phyloP scores from a whole-genome alignment of 2,888 invertebrate genomes.

The Apomyelois bistriatella region DNA sequence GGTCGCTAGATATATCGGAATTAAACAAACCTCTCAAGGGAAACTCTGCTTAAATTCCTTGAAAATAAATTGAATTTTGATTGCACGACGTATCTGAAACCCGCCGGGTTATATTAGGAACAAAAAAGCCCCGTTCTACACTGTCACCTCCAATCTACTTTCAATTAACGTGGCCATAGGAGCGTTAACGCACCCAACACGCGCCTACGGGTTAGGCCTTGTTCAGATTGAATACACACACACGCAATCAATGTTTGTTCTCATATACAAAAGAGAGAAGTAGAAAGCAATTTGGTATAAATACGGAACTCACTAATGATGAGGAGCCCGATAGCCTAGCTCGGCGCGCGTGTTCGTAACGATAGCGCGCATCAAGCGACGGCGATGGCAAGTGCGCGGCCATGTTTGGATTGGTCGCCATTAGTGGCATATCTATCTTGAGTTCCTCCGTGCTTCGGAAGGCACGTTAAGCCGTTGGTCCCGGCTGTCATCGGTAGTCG shows the following conservation, averaged over 20 bases:
- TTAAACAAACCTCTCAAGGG: background rate
- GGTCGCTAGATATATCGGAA: background rate
- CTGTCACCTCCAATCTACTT: slow-evolving; percentile 72
- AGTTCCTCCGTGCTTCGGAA: too few relatives aligned
- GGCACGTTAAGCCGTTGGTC: too few relatives aligned
- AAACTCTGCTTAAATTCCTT: background rate
- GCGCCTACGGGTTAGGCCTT: slow-evolving; percentile 4
- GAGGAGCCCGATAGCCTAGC: too few relatives aligned
- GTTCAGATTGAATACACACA: background rate
- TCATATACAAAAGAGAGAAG: background rate
- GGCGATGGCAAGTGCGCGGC: too few relatives aligned
- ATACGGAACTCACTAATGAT: too few relatives aligned
- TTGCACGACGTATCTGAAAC: background rate
- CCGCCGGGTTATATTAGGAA: slow-evolving; percentile 13
- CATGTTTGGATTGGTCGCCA: too few relatives aligned
- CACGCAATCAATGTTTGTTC: background rate
- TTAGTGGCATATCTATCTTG: too few relatives aligned
- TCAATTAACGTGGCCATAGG: slow-evolving; percentile 75
- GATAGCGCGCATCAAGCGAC: too few relatives aligned
- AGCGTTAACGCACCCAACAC: slow-evolving; percentile 53
- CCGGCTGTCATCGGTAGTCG: too few relatives aligned
- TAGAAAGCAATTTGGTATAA: too few relatives aligned
- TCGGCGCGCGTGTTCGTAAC: too few relatives aligned
- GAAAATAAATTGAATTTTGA: background rate
- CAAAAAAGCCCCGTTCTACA: slow-evolving; percentile 49